Evolutionary conservation across 2,888 invertebrate genomes (phyloP).

Genomic region (Automeris io): DNA sequence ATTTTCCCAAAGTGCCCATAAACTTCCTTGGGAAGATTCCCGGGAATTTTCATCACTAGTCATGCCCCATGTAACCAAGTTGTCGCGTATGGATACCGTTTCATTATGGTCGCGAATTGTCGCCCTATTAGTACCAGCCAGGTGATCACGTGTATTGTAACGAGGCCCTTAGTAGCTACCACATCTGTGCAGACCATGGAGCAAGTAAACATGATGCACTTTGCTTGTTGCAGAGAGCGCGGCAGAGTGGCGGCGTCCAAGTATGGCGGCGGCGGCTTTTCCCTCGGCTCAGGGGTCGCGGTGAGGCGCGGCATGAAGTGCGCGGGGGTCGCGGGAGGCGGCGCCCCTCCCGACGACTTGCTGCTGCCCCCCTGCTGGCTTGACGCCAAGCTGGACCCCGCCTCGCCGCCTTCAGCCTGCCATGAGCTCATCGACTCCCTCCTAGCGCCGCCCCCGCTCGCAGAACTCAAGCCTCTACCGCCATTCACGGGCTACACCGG

Average conservation of each 20-base stretch:
- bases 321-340: conserved; percentile 47
- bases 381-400: conserved; percentile 74
- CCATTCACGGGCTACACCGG: conserved; percentile 92
- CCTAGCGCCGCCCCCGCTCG: conserved; percentile 80
- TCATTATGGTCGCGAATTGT: too few species aligned
- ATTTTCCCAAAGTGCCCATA: too few species aligned
- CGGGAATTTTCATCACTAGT: too few species aligned
- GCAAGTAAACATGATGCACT: background rate
- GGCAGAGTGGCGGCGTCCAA: conserved; percentile 74
- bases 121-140: too few species aligned
- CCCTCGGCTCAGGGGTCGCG: conserved; percentile 59
- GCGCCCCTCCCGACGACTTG: conserved; percentile 81
- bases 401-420: conserved; percentile 58
- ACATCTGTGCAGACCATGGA: background rate
- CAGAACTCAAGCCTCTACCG: conserved; percentile 88
- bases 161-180: background rate
- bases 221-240: conserved; percentile 54
- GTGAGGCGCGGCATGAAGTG: conserved; percentile 80
- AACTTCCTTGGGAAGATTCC: too few species aligned
- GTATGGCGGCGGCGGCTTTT: conserved; percentile 70
- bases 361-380: conserved; percentile 86
- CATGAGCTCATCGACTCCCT: conserved; percentile 84
- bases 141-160: too few species aligned
- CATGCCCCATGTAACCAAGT: too few species aligned
- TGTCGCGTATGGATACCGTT: too few species aligned